Percentiles rank a stretch among this genome's conserved stretches.
These are phyloP conservation scores for Lamellibrachia columna DNA, from an alignment of 2,888 invertebrate species.

Conservation along the genomic window DNA sequence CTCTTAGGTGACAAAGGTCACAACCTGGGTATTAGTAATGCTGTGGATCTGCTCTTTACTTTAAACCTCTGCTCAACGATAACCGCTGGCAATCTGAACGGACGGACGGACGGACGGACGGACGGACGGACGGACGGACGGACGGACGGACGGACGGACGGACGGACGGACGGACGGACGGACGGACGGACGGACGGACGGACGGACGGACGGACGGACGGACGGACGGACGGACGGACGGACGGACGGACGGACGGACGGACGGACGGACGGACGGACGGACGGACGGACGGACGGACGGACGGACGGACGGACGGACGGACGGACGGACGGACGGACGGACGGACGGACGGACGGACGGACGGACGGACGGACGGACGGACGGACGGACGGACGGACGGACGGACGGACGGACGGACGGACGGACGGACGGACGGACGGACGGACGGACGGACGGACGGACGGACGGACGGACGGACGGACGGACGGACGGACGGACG, in stretches of 20 bases:
- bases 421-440: slow-evolving; percentile 19
- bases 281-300: slow-evolving; percentile 17
- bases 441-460: slow-evolving; percentile 18
- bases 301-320: not conserved
- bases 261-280: slow-evolving; percentile 18
- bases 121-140: slow-evolving; percentile 31
- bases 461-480: slow-evolving; percentile 18
- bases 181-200: slow-evolving; percentile 27
- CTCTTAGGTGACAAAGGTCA: not conserved
- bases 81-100: not conserved
- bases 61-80: not conserved
- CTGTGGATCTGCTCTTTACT: not conserved
- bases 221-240: slow-evolving; percentile 21
- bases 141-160: slow-evolving; percentile 32
- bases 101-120: slow-evolving; percentile 18
- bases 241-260: slow-evolving; percentile 19
- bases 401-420: slow-evolving; percentile 18
- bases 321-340: slow-evolving; percentile 13
- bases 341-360: not conserved
- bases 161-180: slow-evolving; percentile 32
- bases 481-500: slow-evolving; percentile 19
- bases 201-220: slow-evolving; percentile 24
- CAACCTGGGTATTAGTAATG: not conserved
- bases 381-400: slow-evolving; percentile 18
- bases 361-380: slow-evolving; percentile 14